phyloP scores from a whole-genome alignment of 1,140 invertebrate genomes.

The Drosophila prosaltans region DNA sequence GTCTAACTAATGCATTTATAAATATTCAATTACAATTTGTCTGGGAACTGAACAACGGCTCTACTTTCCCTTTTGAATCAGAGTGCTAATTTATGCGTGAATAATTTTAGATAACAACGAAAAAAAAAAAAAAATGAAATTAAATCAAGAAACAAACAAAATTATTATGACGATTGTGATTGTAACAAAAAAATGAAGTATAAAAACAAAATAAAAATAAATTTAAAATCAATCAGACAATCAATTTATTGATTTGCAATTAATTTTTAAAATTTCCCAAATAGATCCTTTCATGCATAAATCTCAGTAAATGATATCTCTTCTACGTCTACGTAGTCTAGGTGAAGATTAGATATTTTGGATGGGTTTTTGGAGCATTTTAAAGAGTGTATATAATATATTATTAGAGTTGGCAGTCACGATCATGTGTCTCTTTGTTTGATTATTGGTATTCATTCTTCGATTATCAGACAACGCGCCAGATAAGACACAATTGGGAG shows the following conservation, averaged over 20 bases:
- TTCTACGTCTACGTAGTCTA: background rate
- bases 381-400: background rate
- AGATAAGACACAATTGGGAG: slow-evolving; percentile 16
- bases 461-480: background rate
- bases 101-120: slow-evolving; percentile 59
- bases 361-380: background rate
- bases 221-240: slow-evolving; percentile 37
- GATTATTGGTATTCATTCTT: slow-evolving; percentile 5
- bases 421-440: slow-evolving; percentile 13
- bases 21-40: slow-evolving; percentile 58
- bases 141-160: background rate
- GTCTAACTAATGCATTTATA: slow-evolving; percentile 42
- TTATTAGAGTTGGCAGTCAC: background rate
- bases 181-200: slow-evolving; percentile 16
- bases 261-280: slow-evolving; percentile 13
- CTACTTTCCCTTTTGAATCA: slow-evolving; percentile 50
- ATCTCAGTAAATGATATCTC: slow-evolving; percentile 9
- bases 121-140: background rate
- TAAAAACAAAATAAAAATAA: background rate
- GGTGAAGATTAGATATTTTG: slow-evolving; percentile 34
- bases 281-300: slow-evolving; percentile 8
- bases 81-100: slow-evolving; percentile 54
- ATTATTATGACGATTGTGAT: slow-evolving; percentile 35
- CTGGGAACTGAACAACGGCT: slow-evolving; percentile 45
- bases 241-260: slow-evolving; percentile 16